Base-by-base conservation (phyloP, 2,797 vertebrate species). In the Sebastes itinus region DNA sequence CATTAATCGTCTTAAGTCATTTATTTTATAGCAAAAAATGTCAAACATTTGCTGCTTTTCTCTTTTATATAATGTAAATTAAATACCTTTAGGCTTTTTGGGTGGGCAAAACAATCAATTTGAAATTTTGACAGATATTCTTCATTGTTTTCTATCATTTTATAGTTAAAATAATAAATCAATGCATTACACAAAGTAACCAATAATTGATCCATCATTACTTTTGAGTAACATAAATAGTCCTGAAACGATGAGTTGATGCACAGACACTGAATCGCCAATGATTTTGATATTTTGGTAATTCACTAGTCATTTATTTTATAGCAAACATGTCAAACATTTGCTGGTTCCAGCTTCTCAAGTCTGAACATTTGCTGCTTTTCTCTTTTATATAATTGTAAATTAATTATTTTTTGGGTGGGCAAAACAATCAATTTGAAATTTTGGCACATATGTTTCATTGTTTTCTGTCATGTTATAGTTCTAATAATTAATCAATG, bases 111-210 rank as follows among this genome's bases (percentile, higher is more conserved):
- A n/a, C 16, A 23, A 20, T 38, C 46, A 4, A 20, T 52, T 52
- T 20, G 20, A 52, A 8, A n/a, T n/a, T 42, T 4, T 20, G 46
- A 52, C 46, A 46, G 42, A 46, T 46, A 46, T 16, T 35, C 2
- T 18, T 28, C 6, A 30, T 18, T 5, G 20, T 52, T n/a, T 30
- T 49, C 6, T 13, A 25, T 13, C 1, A 67, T 30, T 52, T 66
- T 12, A 1, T 70, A 3, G 1, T 4, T 1, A 3, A 1, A 65
- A 12, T 2, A 70, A 49, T 18, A 0, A 49, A 20, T 49, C 0
- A 49, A 49, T 49, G 46, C 46, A n/a, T n/a, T n/a, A 8, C 13
- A 52, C 13, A 52, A 20, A 25, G 10, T 1, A 18, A 11, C 5
- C 8, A 4, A 55, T 35, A 3, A 54, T 54, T 38, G 35, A 49